These are phyloP conservation scores for Colistium nudipinnis DNA, from an alignment of 2,113 vertebrate genomes.

Conservation along the genomic window DNA sequence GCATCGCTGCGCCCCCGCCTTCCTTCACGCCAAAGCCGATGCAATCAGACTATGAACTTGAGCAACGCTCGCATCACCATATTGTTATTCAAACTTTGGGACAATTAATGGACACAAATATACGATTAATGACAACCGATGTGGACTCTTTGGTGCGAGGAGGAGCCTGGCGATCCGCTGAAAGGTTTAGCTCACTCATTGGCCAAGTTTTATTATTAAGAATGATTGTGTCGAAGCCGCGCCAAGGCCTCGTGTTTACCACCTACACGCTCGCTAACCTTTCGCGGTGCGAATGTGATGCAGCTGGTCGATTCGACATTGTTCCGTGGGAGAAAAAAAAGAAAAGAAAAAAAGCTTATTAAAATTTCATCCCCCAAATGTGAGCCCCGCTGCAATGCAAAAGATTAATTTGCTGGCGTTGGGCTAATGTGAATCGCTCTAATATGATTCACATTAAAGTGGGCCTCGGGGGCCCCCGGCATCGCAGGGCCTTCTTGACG, in stretches of 20 bases:
- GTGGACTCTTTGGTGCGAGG: constrained; percentile 12
- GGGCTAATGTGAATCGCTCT: constrained; percentile 61
- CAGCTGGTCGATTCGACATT: constrained; percentile 71
- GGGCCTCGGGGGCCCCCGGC: constrained; percentile 60
- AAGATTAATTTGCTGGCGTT: constrained; percentile 66
- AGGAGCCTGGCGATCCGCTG: constrained; percentile 39
- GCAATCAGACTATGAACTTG: constrained; percentile 58
- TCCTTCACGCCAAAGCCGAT: constrained; percentile 14
- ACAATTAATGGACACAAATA: constrained; percentile 64
- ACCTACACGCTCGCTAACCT: constrained; percentile 65
- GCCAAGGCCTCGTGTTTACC: constrained; percentile 55
- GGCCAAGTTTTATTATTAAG: constrained; percentile 53
- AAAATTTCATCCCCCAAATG: constrained; percentile 57
- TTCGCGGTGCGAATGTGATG: constrained; percentile 49
- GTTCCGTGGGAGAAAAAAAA: no score
- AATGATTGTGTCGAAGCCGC: constrained; percentile 50
- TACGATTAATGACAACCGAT: constrained; percentile 66
- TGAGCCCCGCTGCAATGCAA: constrained; percentile 46
- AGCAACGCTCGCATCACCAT: constrained; percentile 56
- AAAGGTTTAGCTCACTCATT: constrained; percentile 48
- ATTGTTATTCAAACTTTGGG: constrained; percentile 56
- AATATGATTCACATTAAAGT: constrained; percentile 64
- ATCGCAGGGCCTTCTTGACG: constrained; percentile 50
- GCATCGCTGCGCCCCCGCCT: constrained; percentile 39
- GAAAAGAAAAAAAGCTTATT: constrained; percentile 54